These are phyloP conservation scores for Drosophila bunnanda DNA, from an alignment of 2,888 invertebrate genomes.

Conservation along the genomic window DNA sequence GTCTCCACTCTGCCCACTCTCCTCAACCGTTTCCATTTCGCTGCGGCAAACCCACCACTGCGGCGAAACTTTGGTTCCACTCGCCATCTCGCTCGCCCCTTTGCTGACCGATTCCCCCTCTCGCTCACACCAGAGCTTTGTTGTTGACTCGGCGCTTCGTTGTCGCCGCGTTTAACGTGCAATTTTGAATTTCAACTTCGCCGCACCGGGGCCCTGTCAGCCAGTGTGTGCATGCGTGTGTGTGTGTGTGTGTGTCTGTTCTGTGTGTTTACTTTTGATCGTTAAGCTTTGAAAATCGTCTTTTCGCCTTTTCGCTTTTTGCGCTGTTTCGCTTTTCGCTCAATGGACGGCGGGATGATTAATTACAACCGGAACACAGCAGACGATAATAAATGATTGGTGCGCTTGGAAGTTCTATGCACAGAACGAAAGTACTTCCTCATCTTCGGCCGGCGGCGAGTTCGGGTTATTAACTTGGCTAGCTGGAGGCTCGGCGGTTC, in stretches of 20 bases:
- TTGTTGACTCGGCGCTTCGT: conserved; percentile 47
- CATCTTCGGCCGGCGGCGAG: background rate
- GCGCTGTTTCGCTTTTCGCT: conserved; percentile 24
- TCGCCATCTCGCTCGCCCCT: conserved; percentile 40
- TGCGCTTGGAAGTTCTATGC: conserved; percentile 15
- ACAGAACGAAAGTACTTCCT: conserved; percentile 28
- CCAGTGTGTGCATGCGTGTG: conserved; percentile 5
- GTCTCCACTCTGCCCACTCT: conserved; percentile 40
- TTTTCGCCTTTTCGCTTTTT: conserved; percentile 14
- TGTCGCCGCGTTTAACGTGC: conserved; percentile 56
- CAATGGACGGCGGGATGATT: conserved; percentile 55
- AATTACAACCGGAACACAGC: conserved; percentile 62
- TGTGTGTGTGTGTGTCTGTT: conserved; percentile 44
- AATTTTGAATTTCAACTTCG: conserved; percentile 62
- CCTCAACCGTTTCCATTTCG: conserved; percentile 28
- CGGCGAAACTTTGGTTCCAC: conserved; percentile 39
- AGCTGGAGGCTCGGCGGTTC: conserved; percentile 46
- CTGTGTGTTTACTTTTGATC: conserved; percentile 59
- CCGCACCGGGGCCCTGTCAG: conserved; percentile 1
- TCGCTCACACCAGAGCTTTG: conserved; percentile 30
- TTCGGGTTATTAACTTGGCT: conserved; percentile 67
- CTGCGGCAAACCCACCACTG: conserved; percentile 16
- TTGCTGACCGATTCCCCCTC: conserved; percentile 22
- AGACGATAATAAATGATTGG: conserved; percentile 25
- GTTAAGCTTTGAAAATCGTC: conserved; percentile 52